Evolutionary conservation across 2,888 invertebrate genomes (phyloP).

Genomic region (Hydraecia micacea): DNA sequence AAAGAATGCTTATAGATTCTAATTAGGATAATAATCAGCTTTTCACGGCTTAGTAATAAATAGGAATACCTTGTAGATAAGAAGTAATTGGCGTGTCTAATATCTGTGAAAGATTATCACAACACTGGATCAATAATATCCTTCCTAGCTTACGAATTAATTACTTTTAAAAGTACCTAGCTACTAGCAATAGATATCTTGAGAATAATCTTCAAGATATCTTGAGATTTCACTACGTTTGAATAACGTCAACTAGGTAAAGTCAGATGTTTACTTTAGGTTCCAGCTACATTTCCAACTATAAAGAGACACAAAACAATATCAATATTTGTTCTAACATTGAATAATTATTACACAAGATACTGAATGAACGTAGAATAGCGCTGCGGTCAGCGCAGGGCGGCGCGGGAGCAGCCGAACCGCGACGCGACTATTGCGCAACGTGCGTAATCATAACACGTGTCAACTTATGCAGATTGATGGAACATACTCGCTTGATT

Average conservation of each 20-base stretch:
- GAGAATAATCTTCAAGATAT: neutral
- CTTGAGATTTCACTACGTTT: neutral
- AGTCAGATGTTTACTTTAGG: neutral
- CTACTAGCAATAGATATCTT: conserved; percentile 30
- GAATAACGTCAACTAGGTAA: neutral
- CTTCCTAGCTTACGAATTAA: conserved; percentile 45
- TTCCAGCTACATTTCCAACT: neutral
- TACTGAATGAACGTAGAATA: conserved; percentile 66
- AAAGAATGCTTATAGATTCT: conserved; percentile 35
- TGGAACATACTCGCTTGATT: conserved; percentile 53
- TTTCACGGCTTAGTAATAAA: conserved; percentile 38
- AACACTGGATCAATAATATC: conserved; percentile 44
- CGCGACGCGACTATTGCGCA: conserved; percentile 60
- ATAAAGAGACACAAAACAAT: neutral
- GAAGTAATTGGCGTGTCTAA: conserved; percentile 48
- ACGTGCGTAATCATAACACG: conserved; percentile 53
- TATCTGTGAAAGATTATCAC: conserved; percentile 51
- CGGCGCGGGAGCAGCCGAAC: conserved; percentile 35
- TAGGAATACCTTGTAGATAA: conserved; percentile 44
- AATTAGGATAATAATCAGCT: conserved; percentile 37
- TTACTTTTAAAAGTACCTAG: conserved; percentile 25
- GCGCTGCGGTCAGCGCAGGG: conserved; percentile 53
- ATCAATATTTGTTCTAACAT: conserved; percentile 11
- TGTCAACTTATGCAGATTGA: conserved; percentile 61
- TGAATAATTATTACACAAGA: conserved; percentile 47